phyloP scores from a whole-genome alignment of 2,888 invertebrate species.

The Caenorhabditis afra region DNA sequence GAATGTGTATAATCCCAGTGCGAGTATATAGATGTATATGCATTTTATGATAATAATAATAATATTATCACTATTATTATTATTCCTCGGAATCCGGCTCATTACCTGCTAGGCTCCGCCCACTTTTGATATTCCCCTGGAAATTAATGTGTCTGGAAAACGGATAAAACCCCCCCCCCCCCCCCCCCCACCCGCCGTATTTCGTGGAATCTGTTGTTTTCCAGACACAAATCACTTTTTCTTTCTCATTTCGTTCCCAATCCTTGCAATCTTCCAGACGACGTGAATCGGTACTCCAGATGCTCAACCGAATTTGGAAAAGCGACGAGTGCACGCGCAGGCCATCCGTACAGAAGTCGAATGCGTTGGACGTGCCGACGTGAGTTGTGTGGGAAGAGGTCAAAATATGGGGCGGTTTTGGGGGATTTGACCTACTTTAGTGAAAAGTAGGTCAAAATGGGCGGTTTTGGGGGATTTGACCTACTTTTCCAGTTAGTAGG shows the following conservation, averaged over 20 bases:
- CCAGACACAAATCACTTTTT: too few species aligned
- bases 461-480: background rate
- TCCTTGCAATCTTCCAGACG: slow-evolving; percentile 57
- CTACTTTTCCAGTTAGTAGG: too few species aligned
- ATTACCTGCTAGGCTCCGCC: slow-evolving; percentile 2
- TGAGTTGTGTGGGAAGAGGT: slow-evolving; percentile 25
- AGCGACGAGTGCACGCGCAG: slow-evolving; percentile 65
- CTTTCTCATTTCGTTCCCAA: too few species aligned
- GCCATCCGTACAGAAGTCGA: slow-evolving; percentile 63
- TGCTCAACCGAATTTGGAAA: slow-evolving; percentile 70
- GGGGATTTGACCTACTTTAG: background rate
- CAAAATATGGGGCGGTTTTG: background rate
- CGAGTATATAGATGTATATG: too few species aligned
- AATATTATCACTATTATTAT: too few species aligned
- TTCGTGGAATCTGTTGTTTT: too few species aligned
- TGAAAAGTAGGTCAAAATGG: background rate
- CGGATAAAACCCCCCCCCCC: too few species aligned
- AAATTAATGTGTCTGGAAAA: background rate
- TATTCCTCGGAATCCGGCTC: too few species aligned
- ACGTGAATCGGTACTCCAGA: slow-evolving; percentile 67
- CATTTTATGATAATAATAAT: too few species aligned
- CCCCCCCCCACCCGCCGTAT: too few species aligned
- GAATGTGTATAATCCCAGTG: too few species aligned
- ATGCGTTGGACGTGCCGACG: slow-evolving; percentile 68
- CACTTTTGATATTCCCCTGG: background rate